Base-by-base conservation (phyloP, 2,797 vertebrate genomes). In the Tachyglossus aculeatus region DNA sequence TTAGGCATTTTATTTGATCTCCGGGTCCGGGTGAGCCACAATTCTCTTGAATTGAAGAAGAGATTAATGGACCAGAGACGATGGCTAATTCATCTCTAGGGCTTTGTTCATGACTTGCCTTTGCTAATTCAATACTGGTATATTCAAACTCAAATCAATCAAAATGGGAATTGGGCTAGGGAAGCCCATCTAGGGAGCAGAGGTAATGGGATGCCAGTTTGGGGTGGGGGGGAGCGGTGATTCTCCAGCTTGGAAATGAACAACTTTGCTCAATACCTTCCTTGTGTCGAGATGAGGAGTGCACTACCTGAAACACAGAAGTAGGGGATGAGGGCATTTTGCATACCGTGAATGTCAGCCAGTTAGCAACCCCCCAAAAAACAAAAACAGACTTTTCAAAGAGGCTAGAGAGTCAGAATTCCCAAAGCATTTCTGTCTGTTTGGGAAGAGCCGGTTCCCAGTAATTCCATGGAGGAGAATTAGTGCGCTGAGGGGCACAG, bases 1-100 rank as follows among this genome's bases (percentile, higher is more conserved):
- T 93, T 93, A 92, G 89, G 91, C 90, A 91, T 93, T 94, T 94
- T 93, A 94, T 92, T 93, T 94, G 91, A 93, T 93, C 91, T 91
- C 86, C 71, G 73, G 91, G 89, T 93, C 90, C 86, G 82, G 90
- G 88, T 90, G 81, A 93, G 85, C 85, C 83, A 92, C 89, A 90
- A 80, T 89, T 91, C 88, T 91, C 86, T 83, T 85, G 89, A 93
- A 93, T 76, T 91, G 90, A 93, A 90, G 88, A 90, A 80, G 88
- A 91, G 88, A 89, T 91, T 93, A 94, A 93, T 90, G 92, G 86
- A 89, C 89, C 90, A 85, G 85, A 91, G 90, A 91, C 85, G 90
- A 93, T 88, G 86, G 88, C 82, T 93, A 91, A 93, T 92, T 90
- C 86, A 85, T 89, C 91, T 91, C 91, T 77, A 90, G 92, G 90